phyloP scores from a whole-genome alignment of 2,113 vertebrate species.

The Benitochromis conjunctus region DNA sequence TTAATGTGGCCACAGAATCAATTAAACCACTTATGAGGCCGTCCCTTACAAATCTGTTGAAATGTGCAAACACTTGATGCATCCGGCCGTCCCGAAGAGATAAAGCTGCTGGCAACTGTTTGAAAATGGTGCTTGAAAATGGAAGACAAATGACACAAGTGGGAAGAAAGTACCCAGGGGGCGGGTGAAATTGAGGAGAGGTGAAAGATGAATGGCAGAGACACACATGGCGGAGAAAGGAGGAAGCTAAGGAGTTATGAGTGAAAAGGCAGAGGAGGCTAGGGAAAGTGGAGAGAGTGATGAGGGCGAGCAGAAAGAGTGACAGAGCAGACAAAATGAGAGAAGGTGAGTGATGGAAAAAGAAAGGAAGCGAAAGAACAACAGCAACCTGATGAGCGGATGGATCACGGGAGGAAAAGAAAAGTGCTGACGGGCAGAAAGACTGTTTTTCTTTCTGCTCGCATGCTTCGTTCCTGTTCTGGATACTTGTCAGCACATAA shows the following conservation, averaged over 20 bases:
- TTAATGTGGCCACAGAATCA: not conserved
- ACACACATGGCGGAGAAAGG: not conserved
- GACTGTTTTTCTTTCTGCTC: not conserved
- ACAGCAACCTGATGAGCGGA: not conserved
- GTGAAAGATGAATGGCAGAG: slow-evolving; percentile 10
- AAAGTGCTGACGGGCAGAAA: not conserved
- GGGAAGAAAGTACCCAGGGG: not conserved
- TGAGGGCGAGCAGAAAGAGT: not conserved
- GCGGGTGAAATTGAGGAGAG: not conserved
- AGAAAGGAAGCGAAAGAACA: not conserved
- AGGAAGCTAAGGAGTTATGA: not conserved
- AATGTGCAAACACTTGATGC: not conserved
- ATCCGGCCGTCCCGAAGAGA: not conserved
- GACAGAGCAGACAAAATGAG: not conserved
- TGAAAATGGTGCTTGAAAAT: not conserved
- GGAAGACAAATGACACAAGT: not conserved
- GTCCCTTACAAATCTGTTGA: not conserved
- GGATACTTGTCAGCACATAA: not conserved
- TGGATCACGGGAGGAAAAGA: not conserved
- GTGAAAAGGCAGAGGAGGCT: not conserved
- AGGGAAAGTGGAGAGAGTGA: not conserved
- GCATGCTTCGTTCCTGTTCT: not conserved
- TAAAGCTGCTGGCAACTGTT: not conserved
- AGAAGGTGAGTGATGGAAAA: not conserved
- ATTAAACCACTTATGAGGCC: fast-evolving